Conservation (phyloP, 1,140 invertebrate genomes). For the Bombus fervidus region DNA sequence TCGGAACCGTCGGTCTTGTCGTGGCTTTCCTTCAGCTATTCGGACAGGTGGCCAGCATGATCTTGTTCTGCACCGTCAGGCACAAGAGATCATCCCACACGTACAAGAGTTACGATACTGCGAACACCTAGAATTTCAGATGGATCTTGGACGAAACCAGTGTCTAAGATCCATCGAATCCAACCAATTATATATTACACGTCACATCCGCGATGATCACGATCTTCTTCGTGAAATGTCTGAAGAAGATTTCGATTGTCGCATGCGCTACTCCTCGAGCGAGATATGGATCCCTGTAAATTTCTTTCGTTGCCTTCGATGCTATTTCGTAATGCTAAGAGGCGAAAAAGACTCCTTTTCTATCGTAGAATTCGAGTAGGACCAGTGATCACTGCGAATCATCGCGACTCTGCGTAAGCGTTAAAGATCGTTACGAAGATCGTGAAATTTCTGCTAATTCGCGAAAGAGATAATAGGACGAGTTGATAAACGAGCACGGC, state of each 20-base stretch:
- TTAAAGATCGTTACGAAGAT: not conserved
- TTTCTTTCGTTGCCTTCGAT: not conserved
- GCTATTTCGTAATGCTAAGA: not conserved
- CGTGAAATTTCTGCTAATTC: not conserved
- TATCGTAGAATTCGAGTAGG: not conserved
- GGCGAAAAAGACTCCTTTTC: not conserved
- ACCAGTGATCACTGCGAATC: not conserved
- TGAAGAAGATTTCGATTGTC: slow-evolving; percentile 27
- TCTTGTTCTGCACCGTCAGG: slow-evolving; percentile 89
- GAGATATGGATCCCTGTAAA: not conserved
- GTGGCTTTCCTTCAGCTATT: slow-evolving; percentile 89
- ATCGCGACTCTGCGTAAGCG: not conserved
- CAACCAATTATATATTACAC: not conserved
- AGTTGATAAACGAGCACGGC: slow-evolving; percentile 3
- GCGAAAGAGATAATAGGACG: not conserved
- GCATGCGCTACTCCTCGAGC: not conserved
- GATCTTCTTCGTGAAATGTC: slow-evolving; percentile 15
- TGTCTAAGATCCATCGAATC: slow-evolving; percentile 58
- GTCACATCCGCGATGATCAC: slow-evolving; percentile 9
- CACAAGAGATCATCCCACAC: slow-evolving; percentile 87
- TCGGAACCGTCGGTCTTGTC: slow-evolving; percentile 87
- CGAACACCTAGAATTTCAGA: slow-evolving; percentile 81
- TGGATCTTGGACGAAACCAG: slow-evolving; percentile 79
- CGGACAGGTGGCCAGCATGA: slow-evolving; percentile 89
- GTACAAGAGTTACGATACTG: slow-evolving; percentile 87